Percentiles rank a stretch among this genome's conserved stretches.
Evolutionary conservation across 2,797 vertebrate genomes (phyloP).

Genomic region (Melopsittacus undulatus): DNA sequence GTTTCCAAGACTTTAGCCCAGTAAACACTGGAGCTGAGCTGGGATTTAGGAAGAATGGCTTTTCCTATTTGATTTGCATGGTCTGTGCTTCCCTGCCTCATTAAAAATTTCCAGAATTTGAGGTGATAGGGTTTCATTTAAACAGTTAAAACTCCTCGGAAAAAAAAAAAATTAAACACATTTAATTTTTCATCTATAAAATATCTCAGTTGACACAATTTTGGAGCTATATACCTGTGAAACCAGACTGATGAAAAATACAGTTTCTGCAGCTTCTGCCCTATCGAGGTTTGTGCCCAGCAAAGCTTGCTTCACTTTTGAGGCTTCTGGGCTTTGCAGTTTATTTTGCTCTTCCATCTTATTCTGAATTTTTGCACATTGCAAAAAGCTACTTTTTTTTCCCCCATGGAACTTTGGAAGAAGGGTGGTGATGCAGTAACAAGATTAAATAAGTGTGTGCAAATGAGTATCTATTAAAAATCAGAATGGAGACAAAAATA

Average conservation of each 20-base stretch:
- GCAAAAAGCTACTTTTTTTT: background rate
- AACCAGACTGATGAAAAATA: background rate
- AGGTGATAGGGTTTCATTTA: slow-evolving; percentile 4
- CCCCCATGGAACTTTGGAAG: background rate
- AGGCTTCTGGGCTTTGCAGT: background rate
- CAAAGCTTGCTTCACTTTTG: background rate
- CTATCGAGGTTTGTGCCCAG: background rate
- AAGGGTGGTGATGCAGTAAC: background rate
- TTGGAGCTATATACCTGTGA: background rate
- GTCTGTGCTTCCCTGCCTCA: background rate
- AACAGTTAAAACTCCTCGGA: background rate
- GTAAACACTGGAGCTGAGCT: slow-evolving; percentile 42
- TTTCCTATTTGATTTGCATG: slow-evolving; percentile 63
- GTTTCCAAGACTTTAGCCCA: slow-evolving; percentile 42
- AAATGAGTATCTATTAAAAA: slow-evolving; percentile 11
- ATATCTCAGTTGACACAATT: background rate
- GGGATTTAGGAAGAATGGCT: slow-evolving; percentile 46
- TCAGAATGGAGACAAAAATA: background rate
- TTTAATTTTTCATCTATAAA: slow-evolving; percentile 15
- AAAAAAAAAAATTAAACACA: background rate
- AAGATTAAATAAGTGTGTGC: slow-evolving; percentile 2
- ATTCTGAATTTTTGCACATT: background rate
- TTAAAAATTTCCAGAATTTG: slow-evolving; percentile 20
- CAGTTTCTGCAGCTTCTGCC: background rate
- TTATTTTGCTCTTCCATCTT: background rate